Percentiles rank a stretch among this genome's conserved stretches.
These are phyloP conservation scores for Plutomurus gul DNA, from an alignment of 1,140 invertebrate species.

Conservation along the genomic window DNA sequence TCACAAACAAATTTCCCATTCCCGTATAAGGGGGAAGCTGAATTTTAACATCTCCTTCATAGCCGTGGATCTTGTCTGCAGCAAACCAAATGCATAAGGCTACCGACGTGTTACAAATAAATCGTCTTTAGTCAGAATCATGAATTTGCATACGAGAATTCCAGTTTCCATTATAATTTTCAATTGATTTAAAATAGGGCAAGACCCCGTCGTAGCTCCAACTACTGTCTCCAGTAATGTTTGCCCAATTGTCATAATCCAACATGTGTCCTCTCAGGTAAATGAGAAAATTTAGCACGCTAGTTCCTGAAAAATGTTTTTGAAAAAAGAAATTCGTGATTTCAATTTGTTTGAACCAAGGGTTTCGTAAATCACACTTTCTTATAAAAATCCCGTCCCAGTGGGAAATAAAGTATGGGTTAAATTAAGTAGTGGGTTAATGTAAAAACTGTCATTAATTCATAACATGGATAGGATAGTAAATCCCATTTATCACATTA, in stretches of 20 bases:
- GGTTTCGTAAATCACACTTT: too few species aligned
- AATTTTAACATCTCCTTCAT: not conserved
- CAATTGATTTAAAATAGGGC: conserved; percentile 71
- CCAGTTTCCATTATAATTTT: conserved; percentile 41
- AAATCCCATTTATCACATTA: too few species aligned
- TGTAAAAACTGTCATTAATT: too few species aligned
- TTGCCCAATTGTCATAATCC: conserved; percentile 76
- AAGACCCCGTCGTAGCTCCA: conserved; percentile 67
- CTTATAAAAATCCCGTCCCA: too few species aligned
- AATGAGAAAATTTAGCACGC: not conserved
- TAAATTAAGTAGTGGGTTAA: too few species aligned
- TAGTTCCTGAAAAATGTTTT: too few species aligned
- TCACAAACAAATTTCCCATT: not conserved
- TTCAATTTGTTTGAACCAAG: too few species aligned
- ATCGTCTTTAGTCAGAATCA: too few species aligned
- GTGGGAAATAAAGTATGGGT: too few species aligned
- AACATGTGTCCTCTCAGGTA: not conserved
- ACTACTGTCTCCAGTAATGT: conserved; percentile 58
- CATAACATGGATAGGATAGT: too few species aligned
- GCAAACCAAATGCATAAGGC: not conserved
- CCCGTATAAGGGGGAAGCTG: not conserved
- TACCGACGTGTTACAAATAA: not conserved
- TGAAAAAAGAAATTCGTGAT: too few species aligned
- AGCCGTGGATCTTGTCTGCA: not conserved
- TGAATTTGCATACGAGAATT: not conserved